phyloP scores from a whole-genome alignment of 2,797 vertebrate genomes.

The Acomys russatus region DNA sequence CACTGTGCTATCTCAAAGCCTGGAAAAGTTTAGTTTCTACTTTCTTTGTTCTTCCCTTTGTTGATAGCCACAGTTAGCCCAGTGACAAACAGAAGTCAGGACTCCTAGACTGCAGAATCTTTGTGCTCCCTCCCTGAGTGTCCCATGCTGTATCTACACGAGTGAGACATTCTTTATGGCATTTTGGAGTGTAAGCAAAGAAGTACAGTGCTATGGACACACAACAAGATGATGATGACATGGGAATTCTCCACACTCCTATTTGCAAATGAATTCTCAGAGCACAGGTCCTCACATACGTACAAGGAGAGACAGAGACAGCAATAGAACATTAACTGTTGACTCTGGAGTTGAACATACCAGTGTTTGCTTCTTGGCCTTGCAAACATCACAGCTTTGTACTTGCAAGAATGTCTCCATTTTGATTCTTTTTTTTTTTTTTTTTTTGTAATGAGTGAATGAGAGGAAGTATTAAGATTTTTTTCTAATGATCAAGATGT shows the following conservation, averaged over 20 bases:
- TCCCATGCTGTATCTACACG: not conserved
- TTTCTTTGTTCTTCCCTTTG: conserved; percentile 12
- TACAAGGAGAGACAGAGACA: not conserved
- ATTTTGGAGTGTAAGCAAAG: not conserved
- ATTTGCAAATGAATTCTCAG: not conserved
- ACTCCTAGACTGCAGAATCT: not conserved
- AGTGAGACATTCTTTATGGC: not conserved
- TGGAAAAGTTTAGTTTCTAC: not conserved
- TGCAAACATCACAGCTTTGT: not conserved
- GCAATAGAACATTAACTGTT: not conserved
- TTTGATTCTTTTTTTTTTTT: not conserved
- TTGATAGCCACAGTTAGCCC: not conserved
- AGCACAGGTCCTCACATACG: not conserved
- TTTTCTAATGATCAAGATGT: no score
- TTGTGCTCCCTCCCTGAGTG: not conserved
- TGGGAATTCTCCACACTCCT: not conserved
- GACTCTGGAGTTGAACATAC: not conserved
- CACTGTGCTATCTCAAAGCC: not conserved
- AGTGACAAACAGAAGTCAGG: not conserved
- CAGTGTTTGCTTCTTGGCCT: not conserved
- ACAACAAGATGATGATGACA: not conserved
- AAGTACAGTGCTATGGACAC: not conserved
- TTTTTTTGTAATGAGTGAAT: conserved; percentile 11
- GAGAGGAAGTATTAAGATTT: not conserved
- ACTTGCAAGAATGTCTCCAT: not conserved